Evolutionary conservation across 2,888 invertebrate genomes (phyloP), one percentile per base, ranked within the genome.

Genomic region (Temnothorax rugatulus): DNA sequence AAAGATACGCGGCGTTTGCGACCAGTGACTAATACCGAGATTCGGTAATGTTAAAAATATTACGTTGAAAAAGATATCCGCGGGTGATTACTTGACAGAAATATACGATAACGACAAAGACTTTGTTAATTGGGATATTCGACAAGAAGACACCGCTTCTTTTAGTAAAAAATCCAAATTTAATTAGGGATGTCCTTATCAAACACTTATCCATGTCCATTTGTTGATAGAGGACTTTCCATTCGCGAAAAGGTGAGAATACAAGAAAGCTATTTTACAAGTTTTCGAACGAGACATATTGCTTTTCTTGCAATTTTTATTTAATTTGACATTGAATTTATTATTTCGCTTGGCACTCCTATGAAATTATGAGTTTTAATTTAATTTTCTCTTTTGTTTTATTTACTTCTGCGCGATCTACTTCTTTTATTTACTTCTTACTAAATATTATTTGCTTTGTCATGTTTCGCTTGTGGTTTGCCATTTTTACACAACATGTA

Each of bases 131-230:
- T 18, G 66, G 76, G 2, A 76, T 76, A 64, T 76, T 64, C 1
- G 11, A 9, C 7, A 64, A 13, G 3, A 50, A 50, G 8, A 50
- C 11, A 38, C 64, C 75, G 0, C 1, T 76, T 7, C 75, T 74
- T 29, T 7, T 59, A 3, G 3, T 61, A 63, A 79, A 61, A 41
- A 34, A 83, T 76, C 41, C 21, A 2, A 44, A 77, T n/a, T 34
- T 77, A 18, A 77, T 77, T 11, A 83, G 77, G 13, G 50, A 77
- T 25, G 7, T 83, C 8, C 66, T 77, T 21, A 83, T 83, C 29
- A 83, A 77, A 66, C 52, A 83, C n/a, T 83, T 83, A n/a, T 3
- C 69, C 2, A 50, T 21, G 0, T 83, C 29, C 4, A 29, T 29
- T 83, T 13, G 29, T 61, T 13, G 29, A 52, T 9, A 66, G 77